A percentile compares a stretch with the other conserved stretches of the same genome.
Conservation (phyloP, 2,888 invertebrate species). For the Callosobruchus maculatus region DNA sequence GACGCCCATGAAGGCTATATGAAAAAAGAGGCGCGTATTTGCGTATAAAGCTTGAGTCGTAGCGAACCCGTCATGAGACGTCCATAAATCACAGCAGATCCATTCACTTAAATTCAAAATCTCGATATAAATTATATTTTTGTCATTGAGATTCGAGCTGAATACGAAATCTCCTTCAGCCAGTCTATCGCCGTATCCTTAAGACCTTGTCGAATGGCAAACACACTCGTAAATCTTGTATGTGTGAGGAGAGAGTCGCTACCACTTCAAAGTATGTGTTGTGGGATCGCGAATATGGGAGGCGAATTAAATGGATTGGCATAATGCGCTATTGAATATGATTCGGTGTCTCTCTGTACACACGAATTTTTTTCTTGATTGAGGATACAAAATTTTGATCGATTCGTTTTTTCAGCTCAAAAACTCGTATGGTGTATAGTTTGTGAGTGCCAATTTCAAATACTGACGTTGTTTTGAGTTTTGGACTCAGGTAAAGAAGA, state of each 20-base stretch:
- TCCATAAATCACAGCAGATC: conserved; percentile 32
- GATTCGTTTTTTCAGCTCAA: too few relatives aligned
- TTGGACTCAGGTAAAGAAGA: too few relatives aligned
- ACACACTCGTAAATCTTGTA: conserved; percentile 31
- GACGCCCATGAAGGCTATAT: neutral
- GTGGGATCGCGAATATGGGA: neutral
- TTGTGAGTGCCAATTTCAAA: too few relatives aligned
- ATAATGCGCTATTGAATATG: neutral
- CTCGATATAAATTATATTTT: conserved; percentile 40
- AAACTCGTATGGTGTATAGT: too few relatives aligned
- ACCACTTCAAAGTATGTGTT: neutral
- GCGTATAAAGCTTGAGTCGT: neutral
- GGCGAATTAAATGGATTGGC: neutral
- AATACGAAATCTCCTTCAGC: conserved; percentile 34
- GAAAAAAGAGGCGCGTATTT: neutral
- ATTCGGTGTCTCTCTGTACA: too few relatives aligned
- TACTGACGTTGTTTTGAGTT: too few relatives aligned
- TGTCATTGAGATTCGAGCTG: conserved; percentile 36
- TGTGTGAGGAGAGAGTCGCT: neutral
- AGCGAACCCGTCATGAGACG: conserved; percentile 9
- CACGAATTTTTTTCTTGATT: too few relatives aligned
- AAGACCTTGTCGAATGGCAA: conserved; percentile 41
- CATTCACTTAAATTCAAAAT: conserved; percentile 35
- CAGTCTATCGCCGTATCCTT: conserved; percentile 34
- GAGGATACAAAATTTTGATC: too few relatives aligned